A percentile compares a stretch with the other conserved stretches of the same genome.
phyloP scores from a whole-genome alignment of 2,113 vertebrate genomes.

The Paedocypris sp. region DNA sequence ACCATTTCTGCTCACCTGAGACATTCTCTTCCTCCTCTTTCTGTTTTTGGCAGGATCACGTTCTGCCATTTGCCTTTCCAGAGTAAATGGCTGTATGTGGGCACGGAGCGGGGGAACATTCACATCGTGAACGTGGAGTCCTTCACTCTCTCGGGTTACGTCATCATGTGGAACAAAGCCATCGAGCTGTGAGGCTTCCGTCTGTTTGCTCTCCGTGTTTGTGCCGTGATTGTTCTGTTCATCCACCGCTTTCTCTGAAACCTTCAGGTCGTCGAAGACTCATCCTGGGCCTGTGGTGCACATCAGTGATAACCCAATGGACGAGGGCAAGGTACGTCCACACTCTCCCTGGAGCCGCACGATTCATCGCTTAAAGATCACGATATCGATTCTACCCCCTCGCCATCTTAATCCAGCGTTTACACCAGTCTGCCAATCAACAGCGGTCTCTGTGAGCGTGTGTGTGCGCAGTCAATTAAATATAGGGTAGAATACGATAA shows the following conservation, averaged over 20 bases:
- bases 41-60: slow-evolving; percentile 79
- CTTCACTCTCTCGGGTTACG: slow-evolving; percentile 98
- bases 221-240: neutral
- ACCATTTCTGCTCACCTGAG: too few species aligned
- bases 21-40: slow-evolving; percentile 31
- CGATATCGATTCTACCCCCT: too few species aligned
- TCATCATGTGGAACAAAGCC: slow-evolving; percentile 99
- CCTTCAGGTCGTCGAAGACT: slow-evolving; percentile 84
- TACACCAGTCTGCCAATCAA: too few species aligned
- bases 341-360: too few species aligned
- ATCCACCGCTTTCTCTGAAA: neutral
- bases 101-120: slow-evolving; percentile 94
- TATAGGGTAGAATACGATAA: too few species aligned
- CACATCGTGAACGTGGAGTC: slow-evolving; percentile 98
- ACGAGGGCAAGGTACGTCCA: slow-evolving; percentile 88
- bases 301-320: slow-evolving; percentile 99
- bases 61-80: slow-evolving; percentile 99
- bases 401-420: too few species aligned
- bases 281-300: slow-evolving; percentile 95
- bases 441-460: too few species aligned
- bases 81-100: slow-evolving; percentile 98
- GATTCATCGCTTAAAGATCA: too few species aligned
- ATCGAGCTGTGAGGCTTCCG: slow-evolving; percentile 88
- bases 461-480: too few species aligned
- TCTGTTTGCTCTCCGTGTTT: neutral